Evolutionary conservation across 2,888 invertebrate genomes (phyloP), one percentile per base, ranked within the genome.

Genomic region (Aproaerema taeniolella): DNA sequence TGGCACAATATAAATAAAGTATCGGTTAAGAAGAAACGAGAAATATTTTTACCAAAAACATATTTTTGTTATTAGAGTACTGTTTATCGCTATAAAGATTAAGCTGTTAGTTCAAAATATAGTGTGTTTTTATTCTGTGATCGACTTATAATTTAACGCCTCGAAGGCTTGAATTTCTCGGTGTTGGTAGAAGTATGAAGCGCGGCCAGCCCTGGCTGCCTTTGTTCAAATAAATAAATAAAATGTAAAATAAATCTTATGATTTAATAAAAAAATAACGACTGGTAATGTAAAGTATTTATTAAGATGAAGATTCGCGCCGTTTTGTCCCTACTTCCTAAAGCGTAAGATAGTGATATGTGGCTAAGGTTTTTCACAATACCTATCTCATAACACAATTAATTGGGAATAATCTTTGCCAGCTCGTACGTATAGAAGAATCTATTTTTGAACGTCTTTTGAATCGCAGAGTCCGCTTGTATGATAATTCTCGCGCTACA

Each of bases 11-110:
- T 60, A 62, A 57, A 53, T 62, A 57, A 52, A 45, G 61, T 70
- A 67, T 71, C 62, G 67, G 61, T 67, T 75, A 74, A 73, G 70
- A 63, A 63, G 54, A 66, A 63, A 60, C 60, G 52, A 69, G 71
- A 60, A 69, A 73, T 71, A 74, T 75, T 76, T 81, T 79, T 72
- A 71, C 75, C 73, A 75, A 76, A 76, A 76, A 79, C 63, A 59
- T 78, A 79, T 79, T 81, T 81, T 81, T 80, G 69, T 82, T 81
- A 77, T 72, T 71, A 73, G 67, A 67, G 45, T 66, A 74, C 70
- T 71, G 67, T 73, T 70, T 68, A 70, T 62, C 58, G 61, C 58
- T 73, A 56, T 69, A 58, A 62, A 67, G 55, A 41, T 55, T 67
- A 67, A 70, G 73, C 61, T 58, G 58, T 61, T 71, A 73, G 68